Evolutionary conservation across 2,797 vertebrate genomes (phyloP).

Genomic region (Discoglossus pictus): DNA sequence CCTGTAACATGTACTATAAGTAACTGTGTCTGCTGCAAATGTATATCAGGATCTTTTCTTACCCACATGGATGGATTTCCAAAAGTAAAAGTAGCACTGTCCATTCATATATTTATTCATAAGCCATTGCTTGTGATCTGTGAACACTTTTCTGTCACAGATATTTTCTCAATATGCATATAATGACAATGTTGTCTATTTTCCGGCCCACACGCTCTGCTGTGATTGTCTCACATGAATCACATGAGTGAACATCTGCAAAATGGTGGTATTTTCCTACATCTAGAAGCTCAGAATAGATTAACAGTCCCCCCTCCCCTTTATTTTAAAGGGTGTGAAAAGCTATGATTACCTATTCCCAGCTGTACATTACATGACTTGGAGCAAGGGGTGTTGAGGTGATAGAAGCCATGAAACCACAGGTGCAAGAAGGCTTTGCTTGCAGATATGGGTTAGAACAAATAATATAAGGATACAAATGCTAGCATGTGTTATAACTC

Average conservation of each 20-base stretch:
- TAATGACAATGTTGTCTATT: not conserved
- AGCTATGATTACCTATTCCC: slow-evolving; percentile 48
- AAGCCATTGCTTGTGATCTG: not conserved
- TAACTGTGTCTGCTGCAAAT: slow-evolving; percentile 18
- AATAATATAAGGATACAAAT: slow-evolving; percentile 33
- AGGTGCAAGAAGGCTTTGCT: slow-evolving; percentile 38
- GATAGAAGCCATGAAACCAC: slow-evolving; percentile 49
- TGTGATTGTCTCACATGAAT: slow-evolving; percentile 24
- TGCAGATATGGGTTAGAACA: slow-evolving; percentile 29
- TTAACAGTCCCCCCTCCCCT: slow-evolving; percentile 39
- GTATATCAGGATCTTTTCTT: slow-evolving; percentile 13
- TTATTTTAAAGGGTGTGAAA: slow-evolving; percentile 51
- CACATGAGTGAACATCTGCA: slow-evolving; percentile 44
- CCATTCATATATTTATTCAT: not conserved
- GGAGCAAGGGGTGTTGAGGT: slow-evolving; percentile 48
- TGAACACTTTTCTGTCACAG: not conserved
- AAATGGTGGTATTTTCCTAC: slow-evolving; percentile 48
- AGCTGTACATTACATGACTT: slow-evolving; percentile 51
- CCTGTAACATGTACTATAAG: slow-evolving; percentile 39
- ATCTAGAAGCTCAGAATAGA: slow-evolving; percentile 51
- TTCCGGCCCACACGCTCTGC: not conserved
- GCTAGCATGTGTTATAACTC: slow-evolving; percentile 28
- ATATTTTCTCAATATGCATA: not conserved
- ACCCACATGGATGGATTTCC: not conserved
- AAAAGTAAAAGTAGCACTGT: not conserved